Conservation (phyloP, 2,888 invertebrate genomes). For the Aplocera efformata region DNA sequence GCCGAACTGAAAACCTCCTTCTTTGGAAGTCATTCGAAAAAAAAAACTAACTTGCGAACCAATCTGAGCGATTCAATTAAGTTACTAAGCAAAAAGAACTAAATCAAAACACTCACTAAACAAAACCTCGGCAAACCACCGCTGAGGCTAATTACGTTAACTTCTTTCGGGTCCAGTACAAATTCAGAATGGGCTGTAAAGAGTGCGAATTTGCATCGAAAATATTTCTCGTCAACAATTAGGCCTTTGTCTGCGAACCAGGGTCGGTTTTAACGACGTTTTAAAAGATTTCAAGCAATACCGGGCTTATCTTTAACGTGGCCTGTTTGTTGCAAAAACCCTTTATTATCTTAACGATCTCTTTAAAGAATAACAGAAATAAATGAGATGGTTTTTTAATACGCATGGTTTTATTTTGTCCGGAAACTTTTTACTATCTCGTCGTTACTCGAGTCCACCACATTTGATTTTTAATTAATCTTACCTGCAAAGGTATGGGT, state of each 20-base stretch:
- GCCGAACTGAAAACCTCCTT: too few species aligned
- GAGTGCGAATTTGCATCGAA: slow-evolving; percentile 77
- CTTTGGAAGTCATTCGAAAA: too few species aligned
- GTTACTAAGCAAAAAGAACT: slow-evolving; percentile 5
- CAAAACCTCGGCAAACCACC: slow-evolving; percentile 51
- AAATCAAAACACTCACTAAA: slow-evolving; percentile 26
- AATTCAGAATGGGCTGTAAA: slow-evolving; percentile 77
- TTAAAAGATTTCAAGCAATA: slow-evolving; percentile 75
- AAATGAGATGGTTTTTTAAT: slow-evolving; percentile 69
- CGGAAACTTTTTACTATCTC: slow-evolving; percentile 58
- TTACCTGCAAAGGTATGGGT: neutral
- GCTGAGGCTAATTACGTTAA: slow-evolving; percentile 67
- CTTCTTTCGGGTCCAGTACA: slow-evolving; percentile 69
- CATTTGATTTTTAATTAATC: slow-evolving; percentile 27
- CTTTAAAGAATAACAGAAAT: slow-evolving; percentile 77
- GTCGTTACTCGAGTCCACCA: slow-evolving; percentile 33
- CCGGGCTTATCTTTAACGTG: slow-evolving; percentile 73
- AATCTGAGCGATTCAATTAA: too few species aligned
- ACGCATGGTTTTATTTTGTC: slow-evolving; percentile 54
- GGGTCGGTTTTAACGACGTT: slow-evolving; percentile 77
- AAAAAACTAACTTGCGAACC: too few species aligned
- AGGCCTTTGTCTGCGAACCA: slow-evolving; percentile 71
- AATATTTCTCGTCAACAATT: slow-evolving; percentile 79
- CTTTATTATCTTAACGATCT: slow-evolving; percentile 77
- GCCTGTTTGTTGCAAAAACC: slow-evolving; percentile 71